phyloP scores from a whole-genome alignment of 2,113 vertebrate genomes.

The Seriola quinqueradiata region DNA sequence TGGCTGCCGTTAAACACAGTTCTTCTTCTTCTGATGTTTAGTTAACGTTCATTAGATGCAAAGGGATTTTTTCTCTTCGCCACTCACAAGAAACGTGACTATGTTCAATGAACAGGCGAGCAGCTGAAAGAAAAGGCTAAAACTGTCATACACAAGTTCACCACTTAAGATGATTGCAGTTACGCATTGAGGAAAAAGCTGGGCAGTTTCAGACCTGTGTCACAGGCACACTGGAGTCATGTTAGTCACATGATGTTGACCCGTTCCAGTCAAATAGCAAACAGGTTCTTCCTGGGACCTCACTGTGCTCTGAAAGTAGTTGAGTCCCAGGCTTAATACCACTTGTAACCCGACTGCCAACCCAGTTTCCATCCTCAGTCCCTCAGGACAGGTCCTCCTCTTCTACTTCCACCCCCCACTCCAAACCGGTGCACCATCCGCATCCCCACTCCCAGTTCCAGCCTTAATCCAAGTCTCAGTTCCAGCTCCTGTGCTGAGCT shows the following conservation, averaged over 20 bases:
- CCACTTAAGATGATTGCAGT: no score
- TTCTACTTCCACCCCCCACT: slow-evolving; percentile 20
- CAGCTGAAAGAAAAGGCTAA: no score
- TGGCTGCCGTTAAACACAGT: no score
- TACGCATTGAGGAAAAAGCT: no score
- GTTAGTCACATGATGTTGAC: not conserved
- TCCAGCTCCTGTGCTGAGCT: slow-evolving; percentile 55
- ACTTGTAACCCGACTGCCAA: not conserved
- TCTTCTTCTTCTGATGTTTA: no score
- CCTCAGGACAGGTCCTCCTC: slow-evolving; percentile 13
- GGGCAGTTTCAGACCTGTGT: not conserved
- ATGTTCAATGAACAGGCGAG: no score
- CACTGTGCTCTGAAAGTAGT: not conserved
- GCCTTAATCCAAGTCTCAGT: slow-evolving; percentile 43
- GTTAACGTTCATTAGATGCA: no score
- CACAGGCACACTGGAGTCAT: not conserved
- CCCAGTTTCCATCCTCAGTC: slow-evolving; percentile 21
- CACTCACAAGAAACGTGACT: no score
- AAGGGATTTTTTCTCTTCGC: no score
- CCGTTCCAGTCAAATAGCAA: not conserved
- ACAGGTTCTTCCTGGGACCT: not conserved
- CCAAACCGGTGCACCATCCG: slow-evolving; percentile 34
- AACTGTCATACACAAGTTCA: no score
- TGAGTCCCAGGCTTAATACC: not conserved
- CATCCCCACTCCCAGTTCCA: slow-evolving; percentile 44